Evolutionary conservation across 1,140 invertebrate species (phyloP), one percentile per base, ranked within the genome.

Genomic region (Cotesia glomerata): DNA sequence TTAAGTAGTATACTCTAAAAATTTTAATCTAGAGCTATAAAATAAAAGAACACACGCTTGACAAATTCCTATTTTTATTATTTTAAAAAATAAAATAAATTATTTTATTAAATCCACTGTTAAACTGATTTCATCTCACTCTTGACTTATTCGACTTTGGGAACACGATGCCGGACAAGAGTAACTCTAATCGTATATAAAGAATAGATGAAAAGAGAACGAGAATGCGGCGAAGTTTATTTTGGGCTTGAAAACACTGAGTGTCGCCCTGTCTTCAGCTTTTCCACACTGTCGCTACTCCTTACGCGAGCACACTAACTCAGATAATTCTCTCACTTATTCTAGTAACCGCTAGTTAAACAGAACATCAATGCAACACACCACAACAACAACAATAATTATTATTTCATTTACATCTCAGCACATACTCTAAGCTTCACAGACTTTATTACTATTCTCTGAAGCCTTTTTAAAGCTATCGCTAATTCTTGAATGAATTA

Each of bases 171-270:
- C 56, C 36, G 52, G 49, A 59, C 36, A 69, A 72, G 59, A 36
- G 45, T 26, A 70, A 59, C 39, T 66, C 62, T 58, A 66, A 77
- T 74, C 67, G 67, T 65, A 73, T 69, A 62, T 54, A 62, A 69
- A 45, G 66, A 74, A 76, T 67, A 75, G 72, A 69, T 51, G 72
- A 76, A 76, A 69, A 76, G 82, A 61, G 69, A 76, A 58, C 67
- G 69, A 75, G 74, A 77, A 77, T 77, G 76, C 66, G 61, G 66
- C 32, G 39, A 68, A 65, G 76, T 85, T 86, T 86, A 86, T 86
- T 86, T 86, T 78, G 70, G 80, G 80, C 64, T 45, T 59, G 63
- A 58, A 72, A 39, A 61, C 78, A 39, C 52, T 76, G 74, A 77
- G 74, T 74, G 77, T 76, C 77, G 76, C 72, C 65, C 45, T 74